phyloP scores from a whole-genome alignment of 2,888 invertebrate genomes.

The Drepanosiphum platanoidis region DNA sequence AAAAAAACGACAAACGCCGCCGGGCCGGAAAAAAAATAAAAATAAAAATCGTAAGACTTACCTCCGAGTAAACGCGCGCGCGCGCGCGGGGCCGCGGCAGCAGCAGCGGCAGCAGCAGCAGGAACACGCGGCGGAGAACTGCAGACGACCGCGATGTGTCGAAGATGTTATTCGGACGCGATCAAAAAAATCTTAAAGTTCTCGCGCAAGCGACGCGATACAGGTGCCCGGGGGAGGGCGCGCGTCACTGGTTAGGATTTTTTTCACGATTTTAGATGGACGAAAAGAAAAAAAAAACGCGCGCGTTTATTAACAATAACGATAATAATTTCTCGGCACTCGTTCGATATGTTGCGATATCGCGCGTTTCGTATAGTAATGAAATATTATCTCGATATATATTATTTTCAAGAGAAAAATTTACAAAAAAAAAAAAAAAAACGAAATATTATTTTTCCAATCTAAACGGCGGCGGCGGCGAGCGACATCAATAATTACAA shows the following conservation, averaged over 20 bases:
- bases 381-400: too few relatives aligned
- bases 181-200: not conserved
- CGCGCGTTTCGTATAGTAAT: too few relatives aligned
- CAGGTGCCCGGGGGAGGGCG: not conserved
- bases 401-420: too few relatives aligned
- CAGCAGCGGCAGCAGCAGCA: not conserved
- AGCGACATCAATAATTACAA: too few relatives aligned
- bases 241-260: too few relatives aligned
- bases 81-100: not conserved
- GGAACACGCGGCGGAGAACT: not conserved
- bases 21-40: too few relatives aligned
- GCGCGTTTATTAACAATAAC: too few relatives aligned
- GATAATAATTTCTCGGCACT: too few relatives aligned
- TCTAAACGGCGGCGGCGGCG: not conserved
- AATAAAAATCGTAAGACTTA: conserved; percentile 8
- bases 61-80: not conserved
- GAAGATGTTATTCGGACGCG: not conserved
- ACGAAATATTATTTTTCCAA: not conserved
- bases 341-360: too few relatives aligned
- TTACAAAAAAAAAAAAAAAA: not conserved
- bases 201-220: not conserved
- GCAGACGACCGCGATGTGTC: not conserved
- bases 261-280: too few relatives aligned
- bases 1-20: too few relatives aligned
- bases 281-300: too few relatives aligned